These are phyloP conservation scores for Stegophylla sp. DNA, from an alignment of 2,888 invertebrate species.

Conservation along the genomic window DNA sequence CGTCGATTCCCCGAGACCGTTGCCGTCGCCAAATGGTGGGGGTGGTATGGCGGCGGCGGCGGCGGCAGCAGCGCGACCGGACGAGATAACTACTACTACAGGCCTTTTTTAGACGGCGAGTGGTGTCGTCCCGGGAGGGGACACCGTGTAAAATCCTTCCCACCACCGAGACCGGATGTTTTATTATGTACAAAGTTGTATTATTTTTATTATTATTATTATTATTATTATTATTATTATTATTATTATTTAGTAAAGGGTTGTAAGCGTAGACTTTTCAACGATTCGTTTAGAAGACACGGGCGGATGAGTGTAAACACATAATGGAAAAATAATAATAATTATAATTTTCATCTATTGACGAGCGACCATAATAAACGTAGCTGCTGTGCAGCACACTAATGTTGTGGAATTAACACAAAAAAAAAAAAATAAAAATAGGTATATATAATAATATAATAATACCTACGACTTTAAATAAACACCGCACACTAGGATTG, in stretches of 20 bases:
- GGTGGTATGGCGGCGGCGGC: neutral
- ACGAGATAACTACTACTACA: neutral
- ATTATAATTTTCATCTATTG: no score
- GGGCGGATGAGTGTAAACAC: neutral
- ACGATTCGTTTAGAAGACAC: neutral
- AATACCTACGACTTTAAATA: no score
- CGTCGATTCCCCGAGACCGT: slow-evolving; percentile 5
- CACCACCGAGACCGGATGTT: neutral
- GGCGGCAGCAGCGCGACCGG: neutral
- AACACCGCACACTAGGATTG: neutral
- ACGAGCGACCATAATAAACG: neutral
- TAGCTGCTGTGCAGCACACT: no score
- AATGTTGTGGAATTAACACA: no score
- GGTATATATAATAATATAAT: neutral
- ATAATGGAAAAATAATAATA: no score
- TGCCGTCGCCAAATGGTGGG: neutral
- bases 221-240: no score
- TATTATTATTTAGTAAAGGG: neutral
- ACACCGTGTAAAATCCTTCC: slow-evolving; percentile 5
- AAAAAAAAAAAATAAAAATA: neutral
- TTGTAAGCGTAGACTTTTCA: neutral
- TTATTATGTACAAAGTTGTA: slow-evolving; percentile 2
- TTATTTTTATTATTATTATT: slow-evolving; percentile 4
- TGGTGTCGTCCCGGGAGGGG: neutral
- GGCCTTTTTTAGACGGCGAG: neutral